Base-by-base conservation (phyloP, 2,113 vertebrate genomes). In the Mungos mungo region DNA sequence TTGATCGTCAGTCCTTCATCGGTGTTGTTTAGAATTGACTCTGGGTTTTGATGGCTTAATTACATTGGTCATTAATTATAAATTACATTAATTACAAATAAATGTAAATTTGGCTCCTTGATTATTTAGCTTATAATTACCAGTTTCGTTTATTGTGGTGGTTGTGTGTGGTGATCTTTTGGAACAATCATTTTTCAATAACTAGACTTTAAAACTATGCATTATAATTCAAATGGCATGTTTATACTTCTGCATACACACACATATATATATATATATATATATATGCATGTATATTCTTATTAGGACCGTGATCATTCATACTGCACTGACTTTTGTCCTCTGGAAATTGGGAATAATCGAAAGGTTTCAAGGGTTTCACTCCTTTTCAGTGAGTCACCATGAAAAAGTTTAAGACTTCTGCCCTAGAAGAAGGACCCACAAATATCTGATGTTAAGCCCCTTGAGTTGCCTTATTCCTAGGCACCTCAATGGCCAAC, bases 11-110 rank as follows among this genome's bases (percentile, higher is more conserved):
- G 33, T 33, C 25, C 69, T 45, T 89, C 65, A 35, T 83, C 57
- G 25, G n/a, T 7, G 80, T 47, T 74, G 13, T 38, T 96, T 93
- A 45, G 60, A 74, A 72, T 27, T 74, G 54, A 54, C 89, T 84
- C 1, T 74, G 47, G 3, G 35, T 90, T 96, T 95, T 81, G 88
- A 69, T 65, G 86, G 90, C 65, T 88, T 94, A 60, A 81, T 94
- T 83, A 76, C 66, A 52, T 33, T 94, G 69, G 69, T 69, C 76
- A 90, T 90, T 86, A 89, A 74, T 92, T 89, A 85, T 60, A 93
- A 90, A 91, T 71, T 69, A 19, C 27, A 94, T 91, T 81, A 33
- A 82, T 81, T 91, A 76, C 82, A 90, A 94, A 71, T 94, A 11
- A 72, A 60, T 85, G 1, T 93, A 87, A 88, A 90, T 83, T 72